Evolutionary conservation across 1,140 invertebrate species (phyloP).

Genomic region (Hyles vespertilio): DNA sequence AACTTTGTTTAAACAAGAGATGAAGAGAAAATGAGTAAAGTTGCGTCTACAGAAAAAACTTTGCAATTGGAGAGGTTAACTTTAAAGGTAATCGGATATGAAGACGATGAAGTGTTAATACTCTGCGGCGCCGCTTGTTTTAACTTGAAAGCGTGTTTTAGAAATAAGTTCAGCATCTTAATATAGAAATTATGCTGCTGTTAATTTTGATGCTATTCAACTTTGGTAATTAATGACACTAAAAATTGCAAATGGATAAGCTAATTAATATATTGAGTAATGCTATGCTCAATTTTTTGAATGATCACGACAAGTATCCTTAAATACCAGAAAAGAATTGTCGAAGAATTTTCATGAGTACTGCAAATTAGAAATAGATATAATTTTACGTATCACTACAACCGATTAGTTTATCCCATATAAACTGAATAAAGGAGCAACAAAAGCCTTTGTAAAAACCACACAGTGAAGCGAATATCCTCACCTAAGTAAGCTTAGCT

Average conservation of each 20-base stretch:
- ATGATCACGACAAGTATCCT: no score
- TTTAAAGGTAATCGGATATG: slow-evolving; percentile 53
- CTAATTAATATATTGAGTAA: no score
- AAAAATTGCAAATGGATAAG: no score
- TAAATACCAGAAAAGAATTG: not conserved
- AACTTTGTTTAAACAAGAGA: slow-evolving; percentile 63
- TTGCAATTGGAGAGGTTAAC: slow-evolving; percentile 44
- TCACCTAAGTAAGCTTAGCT: slow-evolving; percentile 1
- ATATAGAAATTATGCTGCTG: no score
- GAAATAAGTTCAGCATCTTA: not conserved
- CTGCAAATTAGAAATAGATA: not conserved
- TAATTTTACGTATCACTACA: not conserved
- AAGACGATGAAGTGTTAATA: slow-evolving; percentile 7
- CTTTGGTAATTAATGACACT: no score
- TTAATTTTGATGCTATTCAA: no score
- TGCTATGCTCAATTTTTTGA: no score
- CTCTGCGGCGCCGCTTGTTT: not conserved
- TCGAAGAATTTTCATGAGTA: not conserved
- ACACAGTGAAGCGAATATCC: no score
- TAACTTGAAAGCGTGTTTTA: not conserved
- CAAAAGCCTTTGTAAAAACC: no score
- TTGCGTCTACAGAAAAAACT: slow-evolving; percentile 54
- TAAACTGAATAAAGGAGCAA: no score
- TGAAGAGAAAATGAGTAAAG: slow-evolving; percentile 68
- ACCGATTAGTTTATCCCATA: no score